These are phyloP conservation scores for Caerostris extrusa DNA, from an alignment of 1,140 invertebrate species.

Conservation along the genomic window DNA sequence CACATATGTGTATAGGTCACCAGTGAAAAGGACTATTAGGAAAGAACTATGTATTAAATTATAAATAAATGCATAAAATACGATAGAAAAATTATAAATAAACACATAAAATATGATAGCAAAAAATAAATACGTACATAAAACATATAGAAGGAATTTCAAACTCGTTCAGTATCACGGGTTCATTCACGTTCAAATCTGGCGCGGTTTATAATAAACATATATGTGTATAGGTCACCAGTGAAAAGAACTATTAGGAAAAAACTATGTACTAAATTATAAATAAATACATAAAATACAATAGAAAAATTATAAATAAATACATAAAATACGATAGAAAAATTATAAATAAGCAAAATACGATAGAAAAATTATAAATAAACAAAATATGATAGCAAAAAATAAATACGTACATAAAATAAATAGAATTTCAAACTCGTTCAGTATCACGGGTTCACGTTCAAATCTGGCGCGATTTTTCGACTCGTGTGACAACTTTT, in stretches of 20 bases:
- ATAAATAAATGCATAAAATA: not conserved
- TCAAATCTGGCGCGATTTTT: not conserved
- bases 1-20: too few relatives aligned
- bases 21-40: too few relatives aligned
- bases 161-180: too few relatives aligned
- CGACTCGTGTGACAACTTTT: slow-evolving; percentile 6
- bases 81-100: too few relatives aligned
- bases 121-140: not conserved
- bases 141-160: not conserved
- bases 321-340: not conserved
- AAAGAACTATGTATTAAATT: too few relatives aligned
- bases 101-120: not conserved
- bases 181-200: slow-evolving; percentile 1
- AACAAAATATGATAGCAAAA: not conserved
- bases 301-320: not conserved
- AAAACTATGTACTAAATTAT: not conserved
- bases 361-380: not conserved
- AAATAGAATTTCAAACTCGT: not conserved
- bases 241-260: too few relatives aligned
- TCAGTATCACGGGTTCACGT: not conserved
- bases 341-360: not conserved
- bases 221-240: too few relatives aligned
- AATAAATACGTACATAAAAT: not conserved
- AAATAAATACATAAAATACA: not conserved
- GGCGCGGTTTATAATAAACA: too few relatives aligned